Evolutionary conservation across 2,797 vertebrate species (phyloP).

Genomic region (Halcyon smyrnensis): DNA sequence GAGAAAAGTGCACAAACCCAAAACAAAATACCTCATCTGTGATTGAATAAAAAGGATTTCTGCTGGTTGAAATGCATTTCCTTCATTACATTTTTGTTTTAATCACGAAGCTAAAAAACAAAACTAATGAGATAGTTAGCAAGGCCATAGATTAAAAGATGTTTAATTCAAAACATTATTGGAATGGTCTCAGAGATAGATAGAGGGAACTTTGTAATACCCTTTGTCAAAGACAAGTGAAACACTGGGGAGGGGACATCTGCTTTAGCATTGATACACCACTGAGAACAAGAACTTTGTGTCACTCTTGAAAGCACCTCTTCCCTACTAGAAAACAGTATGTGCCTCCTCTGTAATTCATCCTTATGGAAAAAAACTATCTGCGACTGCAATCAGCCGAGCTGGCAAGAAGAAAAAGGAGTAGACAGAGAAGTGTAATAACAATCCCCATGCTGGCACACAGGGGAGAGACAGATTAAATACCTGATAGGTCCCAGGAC

Average conservation of each 20-base stretch:
- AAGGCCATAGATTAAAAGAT: background rate
- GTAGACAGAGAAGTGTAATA: background rate
- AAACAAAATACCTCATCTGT: background rate
- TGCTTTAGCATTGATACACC: background rate
- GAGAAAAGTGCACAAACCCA: background rate
- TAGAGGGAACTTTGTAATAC: background rate
- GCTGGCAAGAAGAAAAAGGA: background rate
- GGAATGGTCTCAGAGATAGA: background rate
- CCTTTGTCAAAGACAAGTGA: background rate
- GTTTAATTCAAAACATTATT: background rate
- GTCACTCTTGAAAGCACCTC: background rate
- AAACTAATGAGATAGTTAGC: background rate
- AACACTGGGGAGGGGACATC: background rate
- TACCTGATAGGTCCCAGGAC: rapidly evolving
- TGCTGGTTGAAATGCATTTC: background rate
- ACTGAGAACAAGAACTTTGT: background rate
- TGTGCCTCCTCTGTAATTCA: background rate
- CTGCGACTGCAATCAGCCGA: background rate
- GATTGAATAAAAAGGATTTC: background rate
- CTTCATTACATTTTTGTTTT: background rate
- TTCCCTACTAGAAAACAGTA: background rate
- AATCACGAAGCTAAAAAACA: background rate
- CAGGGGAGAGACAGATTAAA: background rate
- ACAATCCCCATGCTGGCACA: background rate
- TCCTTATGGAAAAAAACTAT: background rate